A percentile compares a stretch with the other conserved stretches of the same genome.
phyloP scores from a whole-genome alignment of 2,797 vertebrate species.

The Hoplostethus atlanticus region DNA sequence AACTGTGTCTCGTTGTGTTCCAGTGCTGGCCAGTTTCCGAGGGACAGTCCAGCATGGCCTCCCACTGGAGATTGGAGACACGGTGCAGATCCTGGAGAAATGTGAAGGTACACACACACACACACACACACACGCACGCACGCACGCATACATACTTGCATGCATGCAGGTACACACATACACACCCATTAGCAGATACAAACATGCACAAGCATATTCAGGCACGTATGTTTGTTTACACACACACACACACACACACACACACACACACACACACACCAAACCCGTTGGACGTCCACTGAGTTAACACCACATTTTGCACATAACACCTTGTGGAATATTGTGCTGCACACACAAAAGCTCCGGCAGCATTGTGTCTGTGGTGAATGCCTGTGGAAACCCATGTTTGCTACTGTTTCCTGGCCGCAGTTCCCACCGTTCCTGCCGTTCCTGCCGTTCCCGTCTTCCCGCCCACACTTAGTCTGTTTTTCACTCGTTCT shows the following conservation, averaged over 20 bases:
- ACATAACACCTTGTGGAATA: not conserved
- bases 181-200: not conserved
- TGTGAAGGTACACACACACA: constrained; percentile 89
- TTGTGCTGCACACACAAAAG: constrained; percentile 11
- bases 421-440: constrained; percentile 12
- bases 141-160: constrained; percentile 6
- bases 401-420: constrained; percentile 59
- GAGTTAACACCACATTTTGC: not conserved
- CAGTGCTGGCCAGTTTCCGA: constrained; percentile 96
- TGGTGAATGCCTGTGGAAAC: constrained; percentile 45
- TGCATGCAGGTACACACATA: constrained; percentile 6
- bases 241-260: no score
- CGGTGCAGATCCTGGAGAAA: constrained; percentile 98
- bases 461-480: constrained; percentile 61
- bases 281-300: not conserved
- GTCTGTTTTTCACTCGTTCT: constrained; percentile 67
- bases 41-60: constrained; percentile 94
- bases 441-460: constrained; percentile 28
- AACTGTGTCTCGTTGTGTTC: constrained; percentile 63
- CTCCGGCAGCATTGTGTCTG: constrained; percentile 25
- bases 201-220: not conserved
- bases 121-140: constrained; percentile 10
- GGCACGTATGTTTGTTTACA: not conserved
- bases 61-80: constrained; percentile 97
- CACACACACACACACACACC: not conserved